phyloP scores from a whole-genome alignment of 2,888 invertebrate genomes.

The Tribolium freemani region DNA sequence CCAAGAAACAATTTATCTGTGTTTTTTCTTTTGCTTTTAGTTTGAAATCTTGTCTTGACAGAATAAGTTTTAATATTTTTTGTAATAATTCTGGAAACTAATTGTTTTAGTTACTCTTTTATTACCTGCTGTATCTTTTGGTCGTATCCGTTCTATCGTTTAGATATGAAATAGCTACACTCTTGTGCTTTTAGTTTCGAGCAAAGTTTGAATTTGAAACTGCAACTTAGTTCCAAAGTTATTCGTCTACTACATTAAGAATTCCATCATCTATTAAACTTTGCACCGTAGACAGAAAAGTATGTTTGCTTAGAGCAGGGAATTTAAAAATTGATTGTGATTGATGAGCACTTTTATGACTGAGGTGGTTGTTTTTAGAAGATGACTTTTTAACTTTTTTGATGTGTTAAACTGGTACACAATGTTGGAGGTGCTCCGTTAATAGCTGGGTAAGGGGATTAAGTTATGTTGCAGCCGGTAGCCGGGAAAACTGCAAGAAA shows the following conservation, averaged over 20 bases:
- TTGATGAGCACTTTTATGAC: background rate
- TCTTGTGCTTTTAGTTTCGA: background rate
- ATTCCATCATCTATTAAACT: background rate
- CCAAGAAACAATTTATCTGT: no score
- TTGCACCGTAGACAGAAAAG: background rate
- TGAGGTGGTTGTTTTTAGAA: background rate
- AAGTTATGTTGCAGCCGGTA: conserved; percentile 2
- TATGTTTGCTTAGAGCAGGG: background rate
- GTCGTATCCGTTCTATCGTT: background rate
- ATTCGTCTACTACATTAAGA: background rate
- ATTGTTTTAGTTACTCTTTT: no score
- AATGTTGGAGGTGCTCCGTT: background rate
- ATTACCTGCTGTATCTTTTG: background rate
- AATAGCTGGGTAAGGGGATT: background rate
- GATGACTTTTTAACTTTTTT: background rate
- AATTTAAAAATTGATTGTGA: background rate
- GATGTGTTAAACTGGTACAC: background rate
- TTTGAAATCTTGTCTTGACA: no score
- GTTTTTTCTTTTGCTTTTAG: no score
- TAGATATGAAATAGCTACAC: background rate
- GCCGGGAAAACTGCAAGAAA: conserved; percentile 30
- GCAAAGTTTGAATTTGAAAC: background rate
- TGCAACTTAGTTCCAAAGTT: background rate
- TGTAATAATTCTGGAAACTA: no score
- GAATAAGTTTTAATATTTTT: no score